Base-by-base conservation (phyloP, 2,113 vertebrate species). In the Limnothrissa miodon region DNA sequence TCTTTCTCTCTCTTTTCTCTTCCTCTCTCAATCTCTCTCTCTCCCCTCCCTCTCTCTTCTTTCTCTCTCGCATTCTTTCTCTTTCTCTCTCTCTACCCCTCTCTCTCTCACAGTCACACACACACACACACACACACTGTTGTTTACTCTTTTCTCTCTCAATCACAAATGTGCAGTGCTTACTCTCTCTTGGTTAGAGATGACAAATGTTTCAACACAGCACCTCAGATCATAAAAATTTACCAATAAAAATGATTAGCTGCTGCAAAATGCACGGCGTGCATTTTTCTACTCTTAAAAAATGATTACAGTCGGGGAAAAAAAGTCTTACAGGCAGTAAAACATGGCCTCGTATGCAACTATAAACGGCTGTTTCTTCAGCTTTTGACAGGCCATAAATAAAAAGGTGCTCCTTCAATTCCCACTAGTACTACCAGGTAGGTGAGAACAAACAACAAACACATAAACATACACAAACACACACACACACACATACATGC, bases 161-260 rank as follows among this genome's bases (percentile, higher is more conserved):
- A 39, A 80, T 82, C 23, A 42, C 51, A 56, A 82, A 39, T 19
- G 9, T 33, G 21, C n/a, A n/a, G 59, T 17, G 19, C 78, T 79
- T 81, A 8, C 25, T 33, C 11, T 82, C 80, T 79, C 78, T 44
- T 85, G 81, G 70, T 83, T 86, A 85, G 70, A 82, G 84, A 80
- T 87, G 82, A 90, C 80, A 85, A 85, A 87, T 84, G 83, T 78
- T 86, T 82, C 84, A 56, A 80, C 81, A 45, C 85, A 85, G 70
- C 62, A 85, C 84, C 85, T 79, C 51, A 78, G 80, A 83, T 87
- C 85, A 87, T 89, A 88, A 87, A 86, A 86, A 82, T 78, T 86
- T 59, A 87, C 85, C 79, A 87, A 90, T 88, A 88, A 88, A 88
- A 87, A 90, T 87, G 79, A 90, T 88, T 84, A 85, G 89, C 85